A percentile compares a stretch with the other conserved stretches of the same genome.
Evolutionary conservation across 2,797 vertebrate species (phyloP).

Genomic region (Sus cebifrons): DNA sequence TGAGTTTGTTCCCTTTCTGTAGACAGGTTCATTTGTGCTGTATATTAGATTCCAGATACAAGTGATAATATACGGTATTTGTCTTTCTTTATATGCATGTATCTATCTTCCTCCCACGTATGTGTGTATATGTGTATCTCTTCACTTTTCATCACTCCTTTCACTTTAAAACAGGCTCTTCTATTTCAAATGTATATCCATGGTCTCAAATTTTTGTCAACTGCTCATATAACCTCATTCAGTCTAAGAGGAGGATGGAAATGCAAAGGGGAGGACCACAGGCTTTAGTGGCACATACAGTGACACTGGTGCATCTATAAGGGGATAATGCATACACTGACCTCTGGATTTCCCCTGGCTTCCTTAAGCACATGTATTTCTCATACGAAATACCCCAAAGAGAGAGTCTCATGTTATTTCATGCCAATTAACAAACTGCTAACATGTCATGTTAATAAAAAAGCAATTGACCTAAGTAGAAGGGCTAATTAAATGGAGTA

Average conservation of each 20-base stretch:
- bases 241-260: neutral
- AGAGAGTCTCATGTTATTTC: constrained; percentile 83
- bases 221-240: neutral
- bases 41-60: no score
- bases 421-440: constrained; percentile 88
- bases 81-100: no score
- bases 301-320: neutral
- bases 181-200: constrained; percentile 24
- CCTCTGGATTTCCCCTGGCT: neutral
- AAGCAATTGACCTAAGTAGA: constrained; percentile 89
- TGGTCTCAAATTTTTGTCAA: neutral
- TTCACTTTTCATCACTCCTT: constrained; percentile 9
- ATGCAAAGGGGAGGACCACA: neutral
- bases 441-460: constrained; percentile 88
- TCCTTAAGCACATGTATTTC: constrained; percentile 58
- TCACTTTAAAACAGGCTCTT: constrained; percentile 32
- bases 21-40: no score
- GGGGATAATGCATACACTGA: neutral
- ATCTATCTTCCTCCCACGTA: neutral
- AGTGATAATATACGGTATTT: no score
- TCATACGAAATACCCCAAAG: constrained; percentile 72
- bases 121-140: neutral
- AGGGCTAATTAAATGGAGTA: constrained; percentile 90
- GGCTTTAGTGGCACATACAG: neutral
- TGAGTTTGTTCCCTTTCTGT: no score